A percentile compares a stretch with the other conserved stretches of the same genome.
These are phyloP conservation scores for Phrynocephalus vlangalii DNA, from an alignment of 2,797 vertebrate species.

Conservation along the genomic window DNA sequence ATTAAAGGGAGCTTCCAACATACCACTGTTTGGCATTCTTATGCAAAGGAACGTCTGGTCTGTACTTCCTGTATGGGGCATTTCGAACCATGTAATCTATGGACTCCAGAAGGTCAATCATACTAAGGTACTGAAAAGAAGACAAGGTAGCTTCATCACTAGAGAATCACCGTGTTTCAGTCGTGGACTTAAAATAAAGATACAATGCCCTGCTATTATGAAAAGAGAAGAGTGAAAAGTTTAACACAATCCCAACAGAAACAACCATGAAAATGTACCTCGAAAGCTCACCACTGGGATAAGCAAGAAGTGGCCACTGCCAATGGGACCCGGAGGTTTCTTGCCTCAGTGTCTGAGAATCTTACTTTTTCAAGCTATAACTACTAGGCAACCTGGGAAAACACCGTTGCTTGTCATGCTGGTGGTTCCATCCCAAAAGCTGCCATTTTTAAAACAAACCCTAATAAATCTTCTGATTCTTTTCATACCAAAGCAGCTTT, in stretches of 20 bases:
- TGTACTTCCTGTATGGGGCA: conserved; percentile 90
- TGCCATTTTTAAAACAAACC: not conserved
- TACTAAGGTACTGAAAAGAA: conserved; percentile 86
- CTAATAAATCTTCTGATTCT: not conserved
- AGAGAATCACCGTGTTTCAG: not conserved
- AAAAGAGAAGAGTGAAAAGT: not conserved
- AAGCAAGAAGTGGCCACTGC: too few relatives aligned
- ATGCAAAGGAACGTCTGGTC: conserved; percentile 82
- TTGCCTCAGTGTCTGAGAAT: not conserved
- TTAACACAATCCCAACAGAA: not conserved
- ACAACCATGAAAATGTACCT: not conserved
- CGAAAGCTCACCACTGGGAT: not conserved
- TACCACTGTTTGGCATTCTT: conserved; percentile 84
- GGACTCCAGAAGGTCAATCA: conserved; percentile 93
- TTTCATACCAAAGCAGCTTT: not conserved
- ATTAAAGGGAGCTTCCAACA: conserved; percentile 59
- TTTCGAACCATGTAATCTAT: conserved; percentile 95
- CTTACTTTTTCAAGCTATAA: not conserved
- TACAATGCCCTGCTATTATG: too few relatives aligned
- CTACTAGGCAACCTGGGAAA: not conserved
- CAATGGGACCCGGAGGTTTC: too few relatives aligned
- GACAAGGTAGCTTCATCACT: conserved; percentile 16
- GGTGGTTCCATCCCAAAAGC: not conserved
- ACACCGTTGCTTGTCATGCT: too few relatives aligned
- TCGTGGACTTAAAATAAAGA: not conserved